A percentile compares a stretch with the other conserved stretches of the same genome.
Evolutionary conservation across 2,888 invertebrate species (phyloP).

Genomic region (Drepanosiphum platanoidis): DNA sequence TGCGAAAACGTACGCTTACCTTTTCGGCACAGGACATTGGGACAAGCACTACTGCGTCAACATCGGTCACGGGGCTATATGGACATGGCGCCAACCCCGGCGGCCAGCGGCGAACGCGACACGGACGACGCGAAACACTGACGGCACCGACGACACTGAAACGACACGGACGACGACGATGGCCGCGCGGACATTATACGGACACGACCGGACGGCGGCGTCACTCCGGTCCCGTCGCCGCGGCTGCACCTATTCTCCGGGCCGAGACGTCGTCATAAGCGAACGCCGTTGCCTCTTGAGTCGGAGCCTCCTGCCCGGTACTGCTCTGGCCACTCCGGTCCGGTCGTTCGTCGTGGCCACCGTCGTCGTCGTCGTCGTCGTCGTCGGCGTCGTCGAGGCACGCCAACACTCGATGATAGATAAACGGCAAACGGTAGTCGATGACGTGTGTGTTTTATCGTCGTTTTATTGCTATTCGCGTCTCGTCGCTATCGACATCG

Average conservation of each 20-base stretch:
- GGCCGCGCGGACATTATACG: conserved; percentile 49
- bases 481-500: not conserved
- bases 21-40: conserved; percentile 19
- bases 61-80: conserved; percentile 41
- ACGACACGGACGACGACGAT: conserved; percentile 26
- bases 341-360: not conserved
- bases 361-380: conserved; percentile 4
- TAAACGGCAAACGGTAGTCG: no score
- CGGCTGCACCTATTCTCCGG: not conserved
- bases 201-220: conserved; percentile 5
- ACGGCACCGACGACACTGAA: not conserved
- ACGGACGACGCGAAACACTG: not conserved
- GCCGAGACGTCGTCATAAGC: not conserved
- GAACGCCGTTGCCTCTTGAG: not conserved
- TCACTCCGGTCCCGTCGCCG: conserved; percentile 42
- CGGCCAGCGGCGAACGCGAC: conserved; percentile 4
- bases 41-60: not conserved
- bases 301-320: not conserved
- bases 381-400: not conserved
- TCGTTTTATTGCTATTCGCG: no score
- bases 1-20: conserved; percentile 49
- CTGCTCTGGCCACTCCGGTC: no score
- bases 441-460: no score
- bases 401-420: not conserved
- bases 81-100: not conserved